Base-by-base conservation (phyloP, 2,797 vertebrate species). In the Poeciliopsis presidionis region DNA sequence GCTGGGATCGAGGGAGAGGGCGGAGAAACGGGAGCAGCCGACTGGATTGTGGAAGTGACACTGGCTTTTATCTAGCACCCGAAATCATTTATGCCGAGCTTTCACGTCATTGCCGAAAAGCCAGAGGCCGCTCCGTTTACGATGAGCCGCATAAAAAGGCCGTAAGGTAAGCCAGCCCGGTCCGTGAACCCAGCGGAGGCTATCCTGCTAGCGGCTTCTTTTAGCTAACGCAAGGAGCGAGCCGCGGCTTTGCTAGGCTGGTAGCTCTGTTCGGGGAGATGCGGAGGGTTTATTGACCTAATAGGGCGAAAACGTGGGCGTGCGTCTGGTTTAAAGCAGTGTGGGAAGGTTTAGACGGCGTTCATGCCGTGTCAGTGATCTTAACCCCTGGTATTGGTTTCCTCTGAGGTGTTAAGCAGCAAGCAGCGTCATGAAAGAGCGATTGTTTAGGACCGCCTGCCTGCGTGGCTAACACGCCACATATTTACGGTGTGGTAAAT, bases 391-490 rank as follows among this genome's bases (percentile, higher is more conserved):
- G 25, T 39, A 1, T 14, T 53, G 11, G 14, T 80, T 73, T 55
- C 30, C 67, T 69, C 69, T 1, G 57, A 46, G 59, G 25, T 80
- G 77, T 76, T 39, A 20, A 12, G n/a, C 7, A 45, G 43, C 22
- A 74, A 74, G 81, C 39, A 20, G 7, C 74, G 69, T 55, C 45
- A 90, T 93, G 85, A 94, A 94, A 92, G 93, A 85, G 1, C 69
- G 89, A 89, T 87, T 93, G 92, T 93, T 61, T 81, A 28, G 41
- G 39, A 47, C 74, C 33, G 55, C 46, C 18, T 91, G 93, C 90
- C 82, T 94, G 92, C 93, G 93, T 93, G 93, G 91, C 91, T 80
- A 59, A 47, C 47, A 5, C 25, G 22, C 8, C 65, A 41, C 39
- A n/a, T 43, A 69, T 45, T 25, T 69, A 25, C 13, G 0, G 12